Conservation (phyloP, 1,140 invertebrate genomes). For the Magallana ariakensis region DNA sequence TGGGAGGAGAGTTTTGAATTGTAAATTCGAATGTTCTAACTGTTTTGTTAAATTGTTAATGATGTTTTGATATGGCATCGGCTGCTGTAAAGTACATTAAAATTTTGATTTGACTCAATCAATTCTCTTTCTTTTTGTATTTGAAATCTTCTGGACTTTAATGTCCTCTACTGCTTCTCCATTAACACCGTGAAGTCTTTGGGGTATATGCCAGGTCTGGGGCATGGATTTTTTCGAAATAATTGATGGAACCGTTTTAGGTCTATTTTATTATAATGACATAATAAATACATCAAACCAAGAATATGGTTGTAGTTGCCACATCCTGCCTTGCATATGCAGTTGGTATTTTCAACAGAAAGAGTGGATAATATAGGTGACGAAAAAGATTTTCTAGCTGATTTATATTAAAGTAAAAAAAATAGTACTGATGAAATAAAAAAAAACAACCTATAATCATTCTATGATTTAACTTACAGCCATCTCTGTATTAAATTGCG, state of each 20-base stretch:
- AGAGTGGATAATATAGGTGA: background rate
- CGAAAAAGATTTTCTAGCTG: background rate
- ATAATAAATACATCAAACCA: background rate
- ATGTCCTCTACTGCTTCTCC: conserved; percentile 19
- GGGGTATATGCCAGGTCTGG: conserved; percentile 24
- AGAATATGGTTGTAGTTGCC: conserved; percentile 11
- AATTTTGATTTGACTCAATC: too few species aligned
- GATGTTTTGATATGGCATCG: background rate
- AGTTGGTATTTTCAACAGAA: conserved; percentile 25
- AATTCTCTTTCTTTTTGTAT: too few species aligned
- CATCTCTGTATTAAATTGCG: too few species aligned
- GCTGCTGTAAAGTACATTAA: background rate
- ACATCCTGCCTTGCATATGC: conserved; percentile 8
- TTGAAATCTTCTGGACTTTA: background rate
- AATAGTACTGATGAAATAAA: too few species aligned
- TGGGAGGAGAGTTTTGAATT: conserved; percentile 13
- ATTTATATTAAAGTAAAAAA: too few species aligned
- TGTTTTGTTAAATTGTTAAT: background rate
- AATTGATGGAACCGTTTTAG: conserved; percentile 19
- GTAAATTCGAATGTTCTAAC: background rate
- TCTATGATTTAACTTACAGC: too few species aligned
- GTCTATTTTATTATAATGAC: conserved; percentile 23
- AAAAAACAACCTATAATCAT: too few species aligned
- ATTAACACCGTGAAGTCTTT: background rate
- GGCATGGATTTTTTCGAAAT: conserved; percentile 25